A percentile compares a stretch with the other conserved stretches of the same genome.
Evolutionary conservation across 2,888 invertebrate species (phyloP).

Genomic region (Aphidoletes aphidimyza): DNA sequence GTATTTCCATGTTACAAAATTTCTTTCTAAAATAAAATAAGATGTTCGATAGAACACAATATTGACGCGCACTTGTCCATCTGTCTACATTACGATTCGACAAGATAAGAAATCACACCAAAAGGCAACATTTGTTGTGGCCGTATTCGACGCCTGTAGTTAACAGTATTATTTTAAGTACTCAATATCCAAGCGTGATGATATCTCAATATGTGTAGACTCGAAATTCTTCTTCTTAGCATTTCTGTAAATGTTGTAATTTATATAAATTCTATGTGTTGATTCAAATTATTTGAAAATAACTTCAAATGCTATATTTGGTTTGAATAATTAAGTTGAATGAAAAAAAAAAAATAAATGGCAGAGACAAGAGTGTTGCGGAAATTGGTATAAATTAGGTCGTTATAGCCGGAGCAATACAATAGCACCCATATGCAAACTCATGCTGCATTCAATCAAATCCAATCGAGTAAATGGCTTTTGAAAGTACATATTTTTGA

Average conservation of each 20-base stretch:
- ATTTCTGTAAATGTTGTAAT: no score
- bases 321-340: conserved; percentile 20
- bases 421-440: neutral
- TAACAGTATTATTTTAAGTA: neutral
- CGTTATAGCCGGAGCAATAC: neutral
- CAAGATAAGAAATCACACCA: neutral
- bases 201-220: no score
- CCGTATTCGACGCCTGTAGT: neutral
- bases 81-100: conserved; percentile 11
- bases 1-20: neutral
- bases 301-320: neutral
- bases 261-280: no score
- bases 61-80: conserved; percentile 25
- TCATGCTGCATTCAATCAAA: neutral
- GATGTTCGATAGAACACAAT: neutral
- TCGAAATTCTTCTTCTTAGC: no score
- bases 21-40: neutral
- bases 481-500: conserved; percentile 39
- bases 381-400: conserved; percentile 45
- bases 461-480: conserved; percentile 47
- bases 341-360: no score
- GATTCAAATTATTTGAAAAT: no score
- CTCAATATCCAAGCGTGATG: no score
- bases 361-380: neutral
- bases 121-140: neutral